phyloP scores from a whole-genome alignment of 2,797 vertebrate genomes.

The Poeciliopsis paucimaculata region DNA sequence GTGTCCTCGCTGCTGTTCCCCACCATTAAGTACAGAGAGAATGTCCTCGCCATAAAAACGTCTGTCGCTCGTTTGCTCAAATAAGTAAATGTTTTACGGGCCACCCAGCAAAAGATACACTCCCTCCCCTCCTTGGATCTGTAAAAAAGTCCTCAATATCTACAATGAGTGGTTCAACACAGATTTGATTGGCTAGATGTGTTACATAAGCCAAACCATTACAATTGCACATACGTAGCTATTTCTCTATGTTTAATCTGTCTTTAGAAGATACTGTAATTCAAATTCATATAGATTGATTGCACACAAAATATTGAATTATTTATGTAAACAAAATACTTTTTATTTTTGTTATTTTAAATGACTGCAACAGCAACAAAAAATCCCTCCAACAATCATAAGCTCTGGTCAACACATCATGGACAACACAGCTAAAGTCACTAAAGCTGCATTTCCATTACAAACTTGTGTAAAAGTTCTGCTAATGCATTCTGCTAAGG shows the following conservation, averaged over 20 bases:
- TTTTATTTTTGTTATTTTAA: not conserved
- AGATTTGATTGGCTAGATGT: not conserved
- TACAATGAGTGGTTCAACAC: not conserved
- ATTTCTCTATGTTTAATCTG: no score
- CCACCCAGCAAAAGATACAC: not conserved
- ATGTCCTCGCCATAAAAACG: not conserved
- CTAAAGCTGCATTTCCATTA: no score
- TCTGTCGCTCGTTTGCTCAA: constrained; percentile 10
- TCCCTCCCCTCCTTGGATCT: not conserved
- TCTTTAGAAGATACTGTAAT: no score
- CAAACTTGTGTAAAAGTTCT: no score
- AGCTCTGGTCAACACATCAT: no score
- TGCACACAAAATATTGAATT: not conserved
- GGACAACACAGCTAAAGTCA: no score
- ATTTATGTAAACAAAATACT: not conserved
- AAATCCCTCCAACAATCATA: no score
- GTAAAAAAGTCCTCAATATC: not conserved
- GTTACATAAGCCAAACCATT: not conserved
- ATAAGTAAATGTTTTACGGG: constrained; percentile 12
- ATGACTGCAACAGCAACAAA: no score
- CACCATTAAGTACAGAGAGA: constrained; percentile 2
- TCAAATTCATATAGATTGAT: not conserved
- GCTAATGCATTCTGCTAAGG: no score
- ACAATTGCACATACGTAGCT: not conserved
- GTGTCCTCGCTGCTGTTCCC: constrained; percentile 8